These are phyloP conservation scores for Neelides folsomi DNA, from an alignment of 2,888 invertebrate genomes.

Conservation along the genomic window DNA sequence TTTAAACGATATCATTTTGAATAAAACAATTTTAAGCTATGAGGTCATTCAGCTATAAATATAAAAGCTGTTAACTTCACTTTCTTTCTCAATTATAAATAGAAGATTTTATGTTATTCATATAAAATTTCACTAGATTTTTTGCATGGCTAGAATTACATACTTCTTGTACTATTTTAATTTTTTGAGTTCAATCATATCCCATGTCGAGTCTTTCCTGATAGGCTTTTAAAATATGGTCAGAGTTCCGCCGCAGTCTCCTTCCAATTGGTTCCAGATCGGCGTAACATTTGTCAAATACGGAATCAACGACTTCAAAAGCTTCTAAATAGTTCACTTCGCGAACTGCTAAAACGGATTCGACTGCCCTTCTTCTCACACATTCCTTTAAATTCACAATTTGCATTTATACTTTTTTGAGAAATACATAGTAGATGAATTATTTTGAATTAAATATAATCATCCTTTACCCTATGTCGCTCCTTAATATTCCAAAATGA, in stretches of 20 bases:
- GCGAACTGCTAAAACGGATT: conserved; percentile 69
- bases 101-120: no score
- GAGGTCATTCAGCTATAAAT: no score
- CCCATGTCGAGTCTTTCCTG: conserved; percentile 65
- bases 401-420: background rate
- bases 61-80: no score
- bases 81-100: no score
- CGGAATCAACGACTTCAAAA: conserved; percentile 61
- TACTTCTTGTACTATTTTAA: no score
- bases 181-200: conserved; percentile 42
- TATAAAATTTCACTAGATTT: no score
- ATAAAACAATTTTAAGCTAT: no score
- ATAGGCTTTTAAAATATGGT: conserved; percentile 61
- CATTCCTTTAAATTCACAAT: conserved; percentile 51
- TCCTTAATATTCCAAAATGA: conserved; percentile 56
- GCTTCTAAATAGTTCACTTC: conserved; percentile 60
- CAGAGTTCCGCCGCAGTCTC: conserved; percentile 46
- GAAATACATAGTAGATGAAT: background rate
- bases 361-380: conserved; percentile 73
- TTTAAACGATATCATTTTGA: no score
- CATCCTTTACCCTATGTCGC: conserved; percentile 55
- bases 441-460: background rate
- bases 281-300: conserved; percentile 78
- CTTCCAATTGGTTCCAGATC: conserved; percentile 67
- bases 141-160: no score